These are phyloP conservation scores for Ophonus ardosiacus DNA, from an alignment of 2,888 invertebrate genomes.

Conservation along the genomic window DNA sequence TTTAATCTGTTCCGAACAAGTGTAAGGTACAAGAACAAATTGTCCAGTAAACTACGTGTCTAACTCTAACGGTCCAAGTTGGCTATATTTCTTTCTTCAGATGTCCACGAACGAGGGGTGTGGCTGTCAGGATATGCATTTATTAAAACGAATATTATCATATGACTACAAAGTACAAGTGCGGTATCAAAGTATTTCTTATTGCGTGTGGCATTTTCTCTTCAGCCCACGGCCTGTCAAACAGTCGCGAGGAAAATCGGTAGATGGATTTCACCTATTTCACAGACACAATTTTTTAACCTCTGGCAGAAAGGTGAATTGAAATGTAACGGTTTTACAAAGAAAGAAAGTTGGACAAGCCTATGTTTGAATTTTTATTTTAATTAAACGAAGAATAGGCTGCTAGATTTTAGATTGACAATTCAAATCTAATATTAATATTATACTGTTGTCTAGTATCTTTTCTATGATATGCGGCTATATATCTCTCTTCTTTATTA, in stretches of 20 bases:
- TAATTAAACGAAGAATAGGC: not conserved
- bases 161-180: not conserved
- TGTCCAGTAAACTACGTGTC: constrained; percentile 16
- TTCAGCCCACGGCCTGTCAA: constrained; percentile 40
- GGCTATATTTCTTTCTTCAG: constrained; percentile 36
- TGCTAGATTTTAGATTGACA: not conserved
- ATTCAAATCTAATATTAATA: not conserved
- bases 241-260: constrained; percentile 2
- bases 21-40: constrained; percentile 31
- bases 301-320: constrained; percentile 21
- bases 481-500: too few species aligned
- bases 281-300: constrained; percentile 8
- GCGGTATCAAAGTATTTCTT: constrained; percentile 5
- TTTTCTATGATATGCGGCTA: too few species aligned
- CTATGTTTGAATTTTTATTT: not conserved
- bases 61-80: constrained; percentile 20
- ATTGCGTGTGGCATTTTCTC: constrained; percentile 29
- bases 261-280: constrained; percentile 22
- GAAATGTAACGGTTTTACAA: constrained; percentile 26
- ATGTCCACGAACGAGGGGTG: constrained; percentile 4
- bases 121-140: constrained; percentile 41
- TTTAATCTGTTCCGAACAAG: constrained; percentile 18
- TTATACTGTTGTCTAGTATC: too few species aligned
- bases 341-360: constrained; percentile 20
- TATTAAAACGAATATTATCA: constrained; percentile 30